Conservation (phyloP, 1,140 invertebrate genomes). For the Hyposmocoma kahamanoa region DNA sequence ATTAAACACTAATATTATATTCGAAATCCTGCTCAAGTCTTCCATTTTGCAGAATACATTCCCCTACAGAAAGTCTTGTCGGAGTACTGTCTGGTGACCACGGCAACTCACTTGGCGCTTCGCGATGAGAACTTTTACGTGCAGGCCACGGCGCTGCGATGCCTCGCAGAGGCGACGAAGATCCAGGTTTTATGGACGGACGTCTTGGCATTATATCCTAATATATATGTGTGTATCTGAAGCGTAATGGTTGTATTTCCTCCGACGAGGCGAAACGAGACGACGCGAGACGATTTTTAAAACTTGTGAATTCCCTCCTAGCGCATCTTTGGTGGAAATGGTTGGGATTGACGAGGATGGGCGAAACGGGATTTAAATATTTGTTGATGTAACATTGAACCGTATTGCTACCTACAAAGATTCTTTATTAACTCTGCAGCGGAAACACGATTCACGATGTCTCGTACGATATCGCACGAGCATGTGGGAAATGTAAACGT, state of each 20-base stretch:
- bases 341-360: too few species aligned
- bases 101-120: slow-evolving; percentile 74
- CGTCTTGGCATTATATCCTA: slow-evolving; percentile 55
- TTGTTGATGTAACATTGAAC: too few species aligned
- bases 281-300: too few species aligned
- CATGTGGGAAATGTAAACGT: too few species aligned
- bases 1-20: too few species aligned
- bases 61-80: slow-evolving; percentile 79
- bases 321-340: too few species aligned
- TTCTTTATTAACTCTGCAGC: background rate
- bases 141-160: slow-evolving; percentile 78
- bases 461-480: background rate
- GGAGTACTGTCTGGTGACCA: slow-evolving; percentile 74
- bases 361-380: too few species aligned
- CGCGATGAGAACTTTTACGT: slow-evolving; percentile 79
- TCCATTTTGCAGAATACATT: slow-evolving; percentile 78
- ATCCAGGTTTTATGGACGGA: slow-evolving; percentile 78
- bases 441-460: too few species aligned
- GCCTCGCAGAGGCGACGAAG: slow-evolving; percentile 76
- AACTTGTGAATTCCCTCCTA: too few species aligned
- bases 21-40: too few species aligned
- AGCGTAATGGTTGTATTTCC: background rate
- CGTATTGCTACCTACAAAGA: background rate
- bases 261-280: background rate
- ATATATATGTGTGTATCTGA: slow-evolving; percentile 74